Evolutionary conservation across 2,797 vertebrate species (phyloP).

Genomic region (Martes flavigula): DNA sequence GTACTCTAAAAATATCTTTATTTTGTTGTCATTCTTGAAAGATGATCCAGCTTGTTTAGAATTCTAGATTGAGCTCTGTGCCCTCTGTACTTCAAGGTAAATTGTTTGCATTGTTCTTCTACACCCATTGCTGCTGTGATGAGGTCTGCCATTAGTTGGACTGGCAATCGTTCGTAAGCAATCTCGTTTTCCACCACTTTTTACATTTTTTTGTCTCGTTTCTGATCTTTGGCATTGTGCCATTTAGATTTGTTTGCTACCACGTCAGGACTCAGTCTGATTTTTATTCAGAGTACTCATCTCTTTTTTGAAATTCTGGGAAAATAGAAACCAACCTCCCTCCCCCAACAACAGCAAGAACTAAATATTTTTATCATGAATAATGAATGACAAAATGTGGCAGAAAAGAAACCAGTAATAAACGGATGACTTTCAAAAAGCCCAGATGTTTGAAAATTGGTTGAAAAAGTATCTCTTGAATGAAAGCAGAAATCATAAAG

Average conservation of each 20-base stretch:
- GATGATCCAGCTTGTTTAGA: background rate
- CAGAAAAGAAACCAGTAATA: background rate
- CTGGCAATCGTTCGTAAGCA: background rate
- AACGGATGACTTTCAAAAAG: constrained; percentile 4
- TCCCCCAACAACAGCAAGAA: background rate
- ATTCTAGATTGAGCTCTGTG: background rate
- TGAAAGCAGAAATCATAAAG: background rate
- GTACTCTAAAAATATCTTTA: background rate
- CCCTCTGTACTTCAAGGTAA: background rate
- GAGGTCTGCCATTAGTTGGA: background rate
- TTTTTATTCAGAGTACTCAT: constrained; percentile 5
- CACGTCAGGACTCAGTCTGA: background rate
- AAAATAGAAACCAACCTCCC: background rate
- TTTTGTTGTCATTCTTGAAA: background rate
- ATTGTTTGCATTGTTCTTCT: background rate
- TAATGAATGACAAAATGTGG: background rate
- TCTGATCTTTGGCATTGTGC: background rate
- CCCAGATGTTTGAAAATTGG: background rate
- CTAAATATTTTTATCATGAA: background rate
- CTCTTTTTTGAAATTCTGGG: background rate
- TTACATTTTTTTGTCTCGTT: background rate
- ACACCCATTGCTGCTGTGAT: background rate
- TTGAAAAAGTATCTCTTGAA: background rate
- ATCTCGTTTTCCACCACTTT: background rate
- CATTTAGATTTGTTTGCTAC: background rate